A percentile compares a stretch with the other conserved stretches of the same genome.
Evolutionary conservation across 2,113 vertebrate genomes (phyloP).

Genomic region (Solea solea): DNA sequence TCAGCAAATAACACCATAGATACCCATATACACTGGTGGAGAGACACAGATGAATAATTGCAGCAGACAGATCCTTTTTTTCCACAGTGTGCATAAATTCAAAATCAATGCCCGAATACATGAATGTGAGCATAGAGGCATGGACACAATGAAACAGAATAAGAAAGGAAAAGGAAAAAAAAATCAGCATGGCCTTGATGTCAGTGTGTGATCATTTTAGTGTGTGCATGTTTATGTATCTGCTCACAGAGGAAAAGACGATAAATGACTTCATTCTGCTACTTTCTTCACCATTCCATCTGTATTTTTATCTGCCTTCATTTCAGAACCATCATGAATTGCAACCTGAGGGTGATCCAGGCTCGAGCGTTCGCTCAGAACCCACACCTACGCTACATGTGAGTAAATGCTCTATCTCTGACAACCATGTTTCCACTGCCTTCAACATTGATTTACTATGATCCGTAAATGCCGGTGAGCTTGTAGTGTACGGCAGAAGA

Average conservation of each 20-base stretch:
- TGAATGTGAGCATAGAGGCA: neutral
- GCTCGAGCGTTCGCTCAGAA: slow-evolving; percentile 94
- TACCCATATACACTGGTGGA: neutral
- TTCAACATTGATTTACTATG: slow-evolving; percentile 42
- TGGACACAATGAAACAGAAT: neutral
- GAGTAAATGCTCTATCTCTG: slow-evolving; percentile 78
- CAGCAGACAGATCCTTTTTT: slow-evolving; percentile 12
- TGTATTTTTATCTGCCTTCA: slow-evolving; percentile 35
- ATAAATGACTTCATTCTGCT: neutral
- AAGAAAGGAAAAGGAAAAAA: neutral
- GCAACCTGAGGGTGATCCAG: slow-evolving; percentile 93
- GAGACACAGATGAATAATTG: slow-evolving; percentile 25
- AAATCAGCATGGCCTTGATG: neutral
- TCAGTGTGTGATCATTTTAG: neutral
- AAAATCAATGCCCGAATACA: neutral
- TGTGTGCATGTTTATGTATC: neutral
- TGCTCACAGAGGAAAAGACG: neutral
- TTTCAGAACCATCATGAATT: slow-evolving; percentile 95
- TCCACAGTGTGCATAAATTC: neutral
- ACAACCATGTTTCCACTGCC: slow-evolving; percentile 36
- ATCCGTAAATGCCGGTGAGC: slow-evolving; percentile 45
- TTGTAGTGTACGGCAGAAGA: slow-evolving; percentile 36
- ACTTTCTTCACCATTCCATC: slow-evolving; percentile 11
- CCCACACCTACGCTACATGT: slow-evolving; percentile 95
- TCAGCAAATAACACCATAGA: too few species aligned